Base-by-base conservation (phyloP, 2,113 vertebrate genomes). In the Ameiurus melas region DNA sequence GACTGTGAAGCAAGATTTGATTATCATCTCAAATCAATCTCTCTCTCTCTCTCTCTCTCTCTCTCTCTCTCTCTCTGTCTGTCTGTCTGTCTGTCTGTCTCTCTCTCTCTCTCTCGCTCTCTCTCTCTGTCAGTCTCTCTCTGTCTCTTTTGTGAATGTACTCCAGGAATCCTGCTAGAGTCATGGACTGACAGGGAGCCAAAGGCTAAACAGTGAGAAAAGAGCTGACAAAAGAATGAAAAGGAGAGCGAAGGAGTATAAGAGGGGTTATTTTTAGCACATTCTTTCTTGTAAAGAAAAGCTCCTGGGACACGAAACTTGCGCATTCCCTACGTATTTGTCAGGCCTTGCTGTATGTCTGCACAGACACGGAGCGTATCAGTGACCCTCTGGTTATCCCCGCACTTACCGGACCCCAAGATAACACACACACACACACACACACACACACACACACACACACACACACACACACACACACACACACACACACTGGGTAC, bases 261-360 rank as follows among this genome's bases (percentile, higher is more conserved):
- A 79, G 89, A 73, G 70, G 87, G 89, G 89, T 91, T 93, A 92
- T 94, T 94, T 94, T 89, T 92, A 93, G 92, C 85, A 82, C 93
- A 94, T 95, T 94, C 95, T 92, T 93, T 89, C 81, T 91, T 33
- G 81, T 90, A 92, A 89, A 92, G 90, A 90, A 71, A 89, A 90
- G 94, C 92, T 89, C 93, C 93, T 87, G 22, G 88, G 95, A 94
- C 91, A 95, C 89, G 70, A 88, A 89, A 83, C 70, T 90, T 71
- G 78, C 70, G 88, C 92, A 91, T 93, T 92, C 87, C 83, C 91
- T 85, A 47, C 68, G 73, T 88, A 87, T 93, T 92, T 93, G 93
- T 93, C 90, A 87, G 87, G 64, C 82, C 62, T 53, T 85, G 89
- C 66, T 43, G 84, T 89, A 87, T 88, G 86, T 88, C 90, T 92